These are phyloP conservation scores for Polyergus mexicanus DNA, from an alignment of 1,140 invertebrate species.

Conservation along the genomic window DNA sequence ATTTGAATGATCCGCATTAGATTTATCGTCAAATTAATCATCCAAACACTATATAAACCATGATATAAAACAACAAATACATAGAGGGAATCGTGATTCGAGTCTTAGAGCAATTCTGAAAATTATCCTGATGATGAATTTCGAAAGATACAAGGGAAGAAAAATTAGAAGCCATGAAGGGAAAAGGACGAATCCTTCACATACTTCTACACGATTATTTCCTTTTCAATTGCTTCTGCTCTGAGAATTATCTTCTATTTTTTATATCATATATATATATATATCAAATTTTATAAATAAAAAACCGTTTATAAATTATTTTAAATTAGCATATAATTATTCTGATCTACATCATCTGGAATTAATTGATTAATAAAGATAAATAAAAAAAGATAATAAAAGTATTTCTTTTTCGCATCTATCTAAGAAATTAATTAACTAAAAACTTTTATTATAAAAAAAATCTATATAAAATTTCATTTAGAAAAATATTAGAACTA, in stretches of 20 bases:
- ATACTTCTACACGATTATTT: background rate
- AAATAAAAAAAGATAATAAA: background rate
- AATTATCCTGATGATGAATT: background rate
- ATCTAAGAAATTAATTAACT: background rate
- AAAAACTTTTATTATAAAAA: background rate
- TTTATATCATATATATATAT: background rate
- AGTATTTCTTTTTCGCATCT: background rate
- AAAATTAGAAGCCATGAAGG: background rate
- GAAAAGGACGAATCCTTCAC: background rate
- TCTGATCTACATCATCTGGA: background rate
- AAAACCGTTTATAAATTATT: background rate
- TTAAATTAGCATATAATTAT: background rate
- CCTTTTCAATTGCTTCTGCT: background rate
- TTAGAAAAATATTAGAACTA: background rate
- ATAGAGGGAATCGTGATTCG: background rate
- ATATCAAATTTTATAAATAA: slow-evolving; percentile 11
- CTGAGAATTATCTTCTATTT: background rate
- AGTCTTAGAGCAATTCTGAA: background rate
- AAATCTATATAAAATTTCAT: background rate
- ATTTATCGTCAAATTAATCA: background rate
- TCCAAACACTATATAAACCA: background rate
- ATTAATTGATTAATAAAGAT: background rate
- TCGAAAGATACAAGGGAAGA: background rate
- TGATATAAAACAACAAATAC: background rate
- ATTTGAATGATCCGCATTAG: background rate